These are phyloP conservation scores for Limnothrissa miodon DNA, from an alignment of 2,113 vertebrate species.

Conservation along the genomic window DNA sequence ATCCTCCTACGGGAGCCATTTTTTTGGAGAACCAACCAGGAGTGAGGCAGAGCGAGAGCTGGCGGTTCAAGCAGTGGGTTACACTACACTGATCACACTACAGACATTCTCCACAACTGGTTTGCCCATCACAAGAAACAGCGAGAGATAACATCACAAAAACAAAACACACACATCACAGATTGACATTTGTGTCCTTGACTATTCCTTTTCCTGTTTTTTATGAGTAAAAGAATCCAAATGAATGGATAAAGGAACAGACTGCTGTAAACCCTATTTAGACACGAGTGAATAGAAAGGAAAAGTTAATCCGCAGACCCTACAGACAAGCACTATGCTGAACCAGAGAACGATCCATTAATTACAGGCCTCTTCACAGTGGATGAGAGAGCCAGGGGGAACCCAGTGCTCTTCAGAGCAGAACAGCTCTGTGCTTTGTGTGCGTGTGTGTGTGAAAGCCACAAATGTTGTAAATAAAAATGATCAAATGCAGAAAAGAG, in stretches of 20 bases:
- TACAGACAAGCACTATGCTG: not conserved
- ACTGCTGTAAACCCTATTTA: not conserved
- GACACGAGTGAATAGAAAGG: not conserved
- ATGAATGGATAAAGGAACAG: not conserved
- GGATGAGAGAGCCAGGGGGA: not conserved
- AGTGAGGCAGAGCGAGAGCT: not conserved
- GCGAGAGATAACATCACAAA: not conserved
- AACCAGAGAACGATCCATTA: not conserved
- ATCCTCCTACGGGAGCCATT: not conserved
- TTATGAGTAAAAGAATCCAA: not conserved
- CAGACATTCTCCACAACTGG: not conserved
- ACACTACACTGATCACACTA: not conserved
- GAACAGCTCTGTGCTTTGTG: not conserved
- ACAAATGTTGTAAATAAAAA: conserved; percentile 2
- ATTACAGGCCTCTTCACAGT: not conserved
- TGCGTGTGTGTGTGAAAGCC: not conserved
- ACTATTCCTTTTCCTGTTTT: not conserved
- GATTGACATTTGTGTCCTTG: not conserved
- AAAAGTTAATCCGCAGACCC: not conserved
- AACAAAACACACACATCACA: not conserved
- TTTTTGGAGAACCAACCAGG: not conserved
- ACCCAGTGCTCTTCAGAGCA: not conserved
- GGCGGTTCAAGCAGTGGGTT: not conserved
- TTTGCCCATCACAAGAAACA: not conserved
- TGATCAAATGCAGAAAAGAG: not conserved